Percentiles rank a stretch among this genome's conserved stretches.
These are phyloP conservation scores for Phyto melanocephala DNA, from an alignment of 2,888 invertebrate genomes.

Conservation along the genomic window DNA sequence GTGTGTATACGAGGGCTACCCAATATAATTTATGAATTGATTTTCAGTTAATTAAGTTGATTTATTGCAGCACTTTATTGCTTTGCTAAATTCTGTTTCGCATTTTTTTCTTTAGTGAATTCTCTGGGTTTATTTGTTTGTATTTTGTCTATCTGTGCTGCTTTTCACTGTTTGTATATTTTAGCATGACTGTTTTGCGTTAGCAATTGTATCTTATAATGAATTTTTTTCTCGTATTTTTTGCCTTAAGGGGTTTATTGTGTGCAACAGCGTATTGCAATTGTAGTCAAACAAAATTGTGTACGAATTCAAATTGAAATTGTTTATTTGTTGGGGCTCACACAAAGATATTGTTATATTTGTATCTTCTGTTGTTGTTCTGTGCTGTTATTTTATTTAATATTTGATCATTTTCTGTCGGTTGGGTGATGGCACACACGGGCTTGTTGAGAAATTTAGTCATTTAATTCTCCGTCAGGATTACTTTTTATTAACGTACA, in stretches of 20 bases:
- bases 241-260: conserved; percentile 29
- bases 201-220: conserved; percentile 51
- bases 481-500: not conserved
- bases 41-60: conserved; percentile 77
- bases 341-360: not conserved
- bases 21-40: conserved; percentile 74
- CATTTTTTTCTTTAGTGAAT: conserved; percentile 64
- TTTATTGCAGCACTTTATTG: conserved; percentile 75
- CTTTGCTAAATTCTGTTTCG: conserved; percentile 71
- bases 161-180: conserved; percentile 31
- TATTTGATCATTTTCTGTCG: conserved; percentile 35
- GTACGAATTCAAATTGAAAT: conserved; percentile 58
- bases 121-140: conserved; percentile 1
- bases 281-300: conserved; percentile 49
- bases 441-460: not conserved
- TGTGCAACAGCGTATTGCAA: conserved; percentile 27
- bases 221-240: not conserved
- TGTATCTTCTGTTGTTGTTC: not conserved
- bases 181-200: conserved; percentile 49
- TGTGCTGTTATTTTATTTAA: conserved; percentile 40
- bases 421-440: conserved; percentile 27
- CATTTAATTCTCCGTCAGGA: conserved; percentile 18
- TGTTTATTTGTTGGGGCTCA: conserved; percentile 42
- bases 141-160: conserved; percentile 20
- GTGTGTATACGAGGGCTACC: conserved; percentile 51